A percentile compares a stretch with the other conserved stretches of the same genome.
Conservation (phyloP, 2,797 vertebrate species). For the Phalanger gymnotis region DNA sequence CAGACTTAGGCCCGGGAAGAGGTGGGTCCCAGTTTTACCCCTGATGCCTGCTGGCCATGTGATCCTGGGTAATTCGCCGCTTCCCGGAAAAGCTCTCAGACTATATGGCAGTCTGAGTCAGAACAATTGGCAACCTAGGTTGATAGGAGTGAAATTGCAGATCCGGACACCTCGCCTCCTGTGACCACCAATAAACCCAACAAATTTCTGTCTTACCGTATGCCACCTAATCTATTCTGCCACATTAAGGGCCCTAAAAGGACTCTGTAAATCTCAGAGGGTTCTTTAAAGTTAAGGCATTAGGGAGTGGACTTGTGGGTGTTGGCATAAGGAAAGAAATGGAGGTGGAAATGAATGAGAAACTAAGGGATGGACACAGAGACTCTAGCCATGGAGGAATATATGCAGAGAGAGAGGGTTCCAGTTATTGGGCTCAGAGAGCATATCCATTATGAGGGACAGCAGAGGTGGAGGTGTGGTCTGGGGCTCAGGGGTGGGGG, state of each 20-base stretch:
- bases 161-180: background rate
- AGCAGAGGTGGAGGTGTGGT: background rate
- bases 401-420: background rate
- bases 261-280: background rate
- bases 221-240: background rate
- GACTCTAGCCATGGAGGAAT: background rate
- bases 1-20: background rate
- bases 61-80: background rate
- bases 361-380: background rate
- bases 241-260: background rate
- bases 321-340: background rate
- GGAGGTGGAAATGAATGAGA: background rate
- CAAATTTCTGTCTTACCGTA: background rate
- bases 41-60: background rate
- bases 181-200: background rate
- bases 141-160: background rate
- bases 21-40: background rate
- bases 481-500: background rate
- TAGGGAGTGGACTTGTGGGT: rapidly evolving
- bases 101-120: background rate
- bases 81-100: background rate
- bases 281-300: background rate
- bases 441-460: background rate
- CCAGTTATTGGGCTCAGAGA: background rate
- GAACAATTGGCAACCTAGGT: background rate